Evolutionary conservation across 2,888 invertebrate genomes (phyloP).

Genomic region (Rhyacophila evoluta): DNA sequence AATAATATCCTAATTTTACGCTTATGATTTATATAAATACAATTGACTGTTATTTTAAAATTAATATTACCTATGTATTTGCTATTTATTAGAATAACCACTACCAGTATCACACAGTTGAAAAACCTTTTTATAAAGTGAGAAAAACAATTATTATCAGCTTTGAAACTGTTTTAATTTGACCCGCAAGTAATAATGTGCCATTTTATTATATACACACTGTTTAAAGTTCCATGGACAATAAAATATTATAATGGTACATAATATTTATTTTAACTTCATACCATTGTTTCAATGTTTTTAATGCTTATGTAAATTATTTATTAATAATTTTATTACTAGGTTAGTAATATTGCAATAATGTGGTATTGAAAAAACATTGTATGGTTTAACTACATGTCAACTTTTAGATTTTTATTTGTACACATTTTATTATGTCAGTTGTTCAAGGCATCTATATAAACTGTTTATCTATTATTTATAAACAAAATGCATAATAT

Average conservation of each 20-base stretch:
- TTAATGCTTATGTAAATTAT: not conserved
- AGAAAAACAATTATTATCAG: not conserved
- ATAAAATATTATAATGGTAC: not conserved
- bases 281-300: not conserved
- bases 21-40: conserved; percentile 15
- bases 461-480: too few species aligned
- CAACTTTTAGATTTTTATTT: too few species aligned
- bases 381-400: too few species aligned
- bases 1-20: conserved; percentile 19
- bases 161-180: not conserved
- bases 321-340: too few species aligned
- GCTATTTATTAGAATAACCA: conserved; percentile 13
- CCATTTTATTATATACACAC: not conserved
- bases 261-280: not conserved
- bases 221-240: not conserved
- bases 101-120: not conserved
- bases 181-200: not conserved
- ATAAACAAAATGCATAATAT: too few species aligned
- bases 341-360: too few species aligned
- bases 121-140: not conserved
- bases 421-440: too few species aligned
- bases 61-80: not conserved
- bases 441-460: too few species aligned
- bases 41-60: conserved; percentile 13
- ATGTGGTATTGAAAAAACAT: too few species aligned